Percentiles rank a stretch among this genome's conserved stretches.
Evolutionary conservation across 1,140 invertebrate genomes (phyloP).

Genomic region (Himalopsyche phryganea): DNA sequence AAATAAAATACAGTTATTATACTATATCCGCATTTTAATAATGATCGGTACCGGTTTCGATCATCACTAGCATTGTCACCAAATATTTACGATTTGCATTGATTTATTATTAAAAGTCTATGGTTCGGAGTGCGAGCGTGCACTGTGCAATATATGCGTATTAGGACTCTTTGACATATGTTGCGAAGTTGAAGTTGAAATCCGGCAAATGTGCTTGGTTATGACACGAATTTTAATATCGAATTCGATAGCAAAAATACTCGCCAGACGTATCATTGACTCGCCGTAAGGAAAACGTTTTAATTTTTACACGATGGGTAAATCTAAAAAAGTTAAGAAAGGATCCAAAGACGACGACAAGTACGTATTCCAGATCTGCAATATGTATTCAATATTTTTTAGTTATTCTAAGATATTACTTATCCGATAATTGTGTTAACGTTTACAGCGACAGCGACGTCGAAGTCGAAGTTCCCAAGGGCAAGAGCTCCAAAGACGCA

Average conservation of each 20-base stretch:
- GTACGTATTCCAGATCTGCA: conserved; percentile 44
- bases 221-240: conserved; percentile 23
- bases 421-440: conserved; percentile 33
- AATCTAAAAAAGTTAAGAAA: conserved; percentile 67
- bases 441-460: conserved; percentile 53
- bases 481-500: conserved; percentile 40
- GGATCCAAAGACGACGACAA: conserved; percentile 60
- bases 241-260: conserved; percentile 4
- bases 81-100: too few relatives aligned
- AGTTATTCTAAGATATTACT: conserved; percentile 36
- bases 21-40: too few relatives aligned
- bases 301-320: conserved; percentile 56
- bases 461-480: conserved; percentile 48
- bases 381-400: conserved; percentile 39
- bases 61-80: too few relatives aligned
- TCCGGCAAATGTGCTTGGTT: conserved; percentile 28
- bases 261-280: neutral
- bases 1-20: too few relatives aligned
- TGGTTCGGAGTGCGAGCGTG: too few relatives aligned
- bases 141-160: conserved; percentile 10
- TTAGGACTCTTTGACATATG: conserved; percentile 18
- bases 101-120: too few relatives aligned
- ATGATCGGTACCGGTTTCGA: too few relatives aligned
- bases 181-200: conserved; percentile 17
- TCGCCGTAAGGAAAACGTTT: neutral